Conservation (phyloP, 2,888 invertebrate species). For the Acheta domesticus region DNA sequence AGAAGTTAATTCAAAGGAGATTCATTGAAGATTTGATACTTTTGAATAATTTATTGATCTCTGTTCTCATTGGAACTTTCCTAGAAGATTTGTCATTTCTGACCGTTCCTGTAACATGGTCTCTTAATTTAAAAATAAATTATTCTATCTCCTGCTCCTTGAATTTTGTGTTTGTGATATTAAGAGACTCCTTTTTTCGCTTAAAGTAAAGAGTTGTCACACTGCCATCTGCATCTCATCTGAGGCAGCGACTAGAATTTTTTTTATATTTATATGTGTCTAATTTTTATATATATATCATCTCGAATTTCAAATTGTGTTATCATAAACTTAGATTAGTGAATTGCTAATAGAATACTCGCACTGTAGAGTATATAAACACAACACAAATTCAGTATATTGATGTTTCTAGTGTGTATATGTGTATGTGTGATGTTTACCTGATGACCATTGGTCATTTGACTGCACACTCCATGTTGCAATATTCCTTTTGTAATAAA, state of each 20-base stretch:
- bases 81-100: no score
- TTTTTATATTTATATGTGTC: conserved; percentile 1
- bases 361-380: background rate
- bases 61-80: no score
- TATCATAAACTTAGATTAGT: background rate
- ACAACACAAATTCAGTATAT: background rate
- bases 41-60: no score
- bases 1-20: no score
- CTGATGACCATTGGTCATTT: background rate
- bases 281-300: background rate
- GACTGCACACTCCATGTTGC: conserved; percentile 3
- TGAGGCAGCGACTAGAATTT: background rate
- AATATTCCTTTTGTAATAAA: background rate
- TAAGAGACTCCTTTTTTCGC: background rate
- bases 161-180: background rate
- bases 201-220: background rate
- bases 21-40: no score
- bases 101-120: background rate
- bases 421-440: background rate
- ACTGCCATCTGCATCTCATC: background rate
- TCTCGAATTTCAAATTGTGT: background rate
- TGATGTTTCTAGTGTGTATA: background rate
- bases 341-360: no score
- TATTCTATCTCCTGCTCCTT: background rate
- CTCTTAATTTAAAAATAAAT: background rate